Evolutionary conservation across 2,113 vertebrate species (phyloP).

Genomic region (Muntiacus reevesi): DNA sequence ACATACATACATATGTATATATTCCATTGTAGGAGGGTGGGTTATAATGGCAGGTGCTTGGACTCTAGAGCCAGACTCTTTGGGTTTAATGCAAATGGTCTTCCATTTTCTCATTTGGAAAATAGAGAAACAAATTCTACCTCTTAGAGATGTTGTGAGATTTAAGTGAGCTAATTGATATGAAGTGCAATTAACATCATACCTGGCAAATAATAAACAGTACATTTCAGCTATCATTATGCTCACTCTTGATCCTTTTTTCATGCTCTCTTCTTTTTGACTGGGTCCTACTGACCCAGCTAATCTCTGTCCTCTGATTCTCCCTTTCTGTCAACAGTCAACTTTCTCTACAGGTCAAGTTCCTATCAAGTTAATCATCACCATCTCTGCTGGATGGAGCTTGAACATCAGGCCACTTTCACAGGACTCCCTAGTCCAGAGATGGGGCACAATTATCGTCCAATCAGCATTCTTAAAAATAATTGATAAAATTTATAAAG

Average conservation of each 20-base stretch:
- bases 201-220: not conserved
- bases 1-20: not conserved
- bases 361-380: constrained; percentile 36
- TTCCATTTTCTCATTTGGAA: not conserved
- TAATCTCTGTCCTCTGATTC: not conserved
- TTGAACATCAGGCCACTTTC: not conserved
- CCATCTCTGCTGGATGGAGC: not conserved
- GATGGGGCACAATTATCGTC: not conserved
- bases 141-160: not conserved
- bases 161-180: not conserved
- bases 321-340: not conserved
- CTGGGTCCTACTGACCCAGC: not conserved
- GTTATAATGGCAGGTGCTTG: not conserved
- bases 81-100: not conserved
- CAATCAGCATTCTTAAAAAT: not conserved
- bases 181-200: not conserved
- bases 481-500: not conserved
- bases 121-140: not conserved
- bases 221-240: not conserved
- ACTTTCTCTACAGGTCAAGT: constrained; percentile 2
- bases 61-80: not conserved
- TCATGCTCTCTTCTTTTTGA: not conserved
- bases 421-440: not conserved
- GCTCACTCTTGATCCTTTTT: not conserved
- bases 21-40: not conserved